Evolutionary conservation across 2,888 invertebrate genomes (phyloP), one percentile per base, ranked within the genome.

Genomic region (Cosmopolites sordidus): DNA sequence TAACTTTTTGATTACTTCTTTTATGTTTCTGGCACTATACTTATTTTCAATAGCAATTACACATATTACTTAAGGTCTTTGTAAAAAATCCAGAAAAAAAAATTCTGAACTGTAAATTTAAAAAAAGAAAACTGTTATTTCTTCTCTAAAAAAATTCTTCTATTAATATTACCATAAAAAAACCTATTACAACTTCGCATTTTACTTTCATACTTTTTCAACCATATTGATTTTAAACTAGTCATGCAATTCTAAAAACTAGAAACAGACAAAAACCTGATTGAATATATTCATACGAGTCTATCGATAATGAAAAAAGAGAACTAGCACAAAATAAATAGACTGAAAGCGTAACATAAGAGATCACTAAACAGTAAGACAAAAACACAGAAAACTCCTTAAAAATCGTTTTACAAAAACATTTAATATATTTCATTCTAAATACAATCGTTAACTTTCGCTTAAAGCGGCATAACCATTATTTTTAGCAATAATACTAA

Each of bases 301-400:
- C 12, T 33, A 33, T 33, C 33, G 12, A 9, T 33, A 33, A n/a
- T n/a, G n/a, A n/a, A n/a, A n/a, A n/a, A n/a, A 33, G 11, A 39
- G 38, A 45, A 47, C 22, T 39, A 47, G 22, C 40, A 39, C 39
- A 30, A 38, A 9, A 33, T 16, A 47, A 40, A 46, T 16, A 39
- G 39, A 27, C n/a, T 40, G 27, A 33, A 47, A 47, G 47, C 47
- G 39, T 47, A 47, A 39, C 40, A 46, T 27, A 27, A 47, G 39
- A 47, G 39, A 47, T 38, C 39, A 47, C 47, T 47, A 16, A 47
- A 45, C 33, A 37, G n/a, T 30, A 44, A 45, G 11, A 38, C 45
- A 18, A 45, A 44, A 45, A 44, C 33, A 11, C 33, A 12, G 33
- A 33, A n/a, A 33, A 33, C 11, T 33, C 11, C 4, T 33, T 33